Evolutionary conservation across 2,888 invertebrate species (phyloP).

Genomic region (Germaria angustata): DNA sequence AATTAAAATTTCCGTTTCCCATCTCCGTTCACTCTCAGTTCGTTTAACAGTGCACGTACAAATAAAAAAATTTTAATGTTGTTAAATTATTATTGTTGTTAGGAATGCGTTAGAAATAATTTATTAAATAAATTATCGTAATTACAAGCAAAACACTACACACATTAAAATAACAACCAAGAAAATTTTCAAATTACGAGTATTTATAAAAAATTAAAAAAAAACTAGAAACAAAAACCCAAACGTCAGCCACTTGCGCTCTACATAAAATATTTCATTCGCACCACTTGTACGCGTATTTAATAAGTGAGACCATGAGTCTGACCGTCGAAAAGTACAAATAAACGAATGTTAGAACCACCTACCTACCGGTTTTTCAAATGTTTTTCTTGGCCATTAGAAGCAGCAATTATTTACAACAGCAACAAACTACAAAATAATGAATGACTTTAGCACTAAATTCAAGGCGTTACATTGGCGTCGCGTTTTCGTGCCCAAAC

Average conservation of each 20-base stretch:
- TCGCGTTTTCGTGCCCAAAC: background rate
- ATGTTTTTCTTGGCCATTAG: conserved; percentile 40
- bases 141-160: conserved; percentile 24
- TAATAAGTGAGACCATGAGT: background rate
- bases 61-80: background rate
- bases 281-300: background rate
- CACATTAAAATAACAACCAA: background rate
- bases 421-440: conserved; percentile 17
- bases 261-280: conserved; percentile 11
- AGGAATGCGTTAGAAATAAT: conserved; percentile 54
- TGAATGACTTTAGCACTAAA: conserved; percentile 40
- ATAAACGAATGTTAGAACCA: conserved; percentile 14
- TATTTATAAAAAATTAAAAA: background rate
- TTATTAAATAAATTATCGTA: conserved; percentile 53
- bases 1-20: conserved; percentile 5
- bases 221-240: background rate
- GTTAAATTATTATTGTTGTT: conserved; percentile 5
- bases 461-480: conserved; percentile 62
- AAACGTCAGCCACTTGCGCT: background rate
- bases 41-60: background rate
- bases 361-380: conserved; percentile 4
- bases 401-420: conserved; percentile 37
- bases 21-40: background rate
- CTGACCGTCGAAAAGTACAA: conserved; percentile 2
- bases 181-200: background rate